Evolutionary conservation across 2,113 vertebrate species (phyloP), one percentile per base, ranked within the genome.

Genomic region (Rhinoptilus africanus): DNA sequence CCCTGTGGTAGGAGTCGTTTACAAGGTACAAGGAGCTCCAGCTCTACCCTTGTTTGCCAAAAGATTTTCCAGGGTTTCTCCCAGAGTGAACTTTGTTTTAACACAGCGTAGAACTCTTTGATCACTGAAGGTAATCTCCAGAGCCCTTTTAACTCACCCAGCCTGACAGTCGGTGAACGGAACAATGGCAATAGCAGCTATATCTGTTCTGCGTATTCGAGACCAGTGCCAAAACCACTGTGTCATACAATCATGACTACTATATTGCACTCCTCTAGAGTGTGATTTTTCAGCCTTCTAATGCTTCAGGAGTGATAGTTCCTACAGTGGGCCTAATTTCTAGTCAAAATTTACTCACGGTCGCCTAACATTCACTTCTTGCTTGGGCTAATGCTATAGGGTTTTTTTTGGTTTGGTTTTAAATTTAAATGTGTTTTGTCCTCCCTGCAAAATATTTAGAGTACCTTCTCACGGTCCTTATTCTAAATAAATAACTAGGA

Each of bases 111-210:
- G 27, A 13, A 2, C 39, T 39, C 93, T 95, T 93, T 93, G 93
- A 95, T 94, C 92, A 45, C 54, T 59, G 90, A 51, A 86, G 79
- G 88, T 18, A 16, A 93, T 88, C 96, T 94, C 82, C 90, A 93
- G 93, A 80, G 92, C 27, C 63, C 34, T 85, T 88, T 78, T 23
- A 75, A 45, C 45, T 39, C 8, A 47, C 0, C 8, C 89, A 86
- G 86, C 43, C 94, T 37, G 84, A 60, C 68, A 64, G 80, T 4
- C 77, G 41, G 84, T 27, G 48, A 89, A 56, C 83, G 12, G 78
- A 85, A 30, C 71, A 95, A 88, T 26, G 68, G 76, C 45, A 45
- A 15, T 8, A 34, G 79, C 2, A 76, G 66, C 63, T 76, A 0
- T 48, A 15, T 45, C 71, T 79, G 48, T 45, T 43, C 78, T 35